Evolutionary conservation across 92 coral and sea anemone genomes (phyloP).

Genomic region (Zoanthus sociatus): DNA sequence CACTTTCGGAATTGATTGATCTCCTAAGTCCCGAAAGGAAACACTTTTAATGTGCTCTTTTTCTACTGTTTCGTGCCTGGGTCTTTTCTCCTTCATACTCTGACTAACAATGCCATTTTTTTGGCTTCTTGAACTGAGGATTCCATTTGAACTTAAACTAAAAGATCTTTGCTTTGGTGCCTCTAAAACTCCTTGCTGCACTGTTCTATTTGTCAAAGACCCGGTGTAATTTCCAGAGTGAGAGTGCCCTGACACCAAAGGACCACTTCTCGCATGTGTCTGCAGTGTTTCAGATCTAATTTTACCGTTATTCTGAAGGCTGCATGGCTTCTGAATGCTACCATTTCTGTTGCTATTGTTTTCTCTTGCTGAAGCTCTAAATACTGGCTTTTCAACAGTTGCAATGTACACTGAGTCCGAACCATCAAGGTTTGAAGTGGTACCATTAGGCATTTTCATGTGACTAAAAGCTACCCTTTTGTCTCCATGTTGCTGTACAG

Average conservation of each 20-base stretch:
- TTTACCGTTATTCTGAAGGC: neutral
- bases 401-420: conserved; percentile 16
- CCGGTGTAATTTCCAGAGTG: neutral
- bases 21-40: conserved; percentile 17
- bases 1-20: neutral
- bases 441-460: conserved; percentile 42
- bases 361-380: neutral
- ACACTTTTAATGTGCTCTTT: conserved; percentile 28
- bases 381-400: neutral
- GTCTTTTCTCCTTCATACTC: neutral
- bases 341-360: neutral
- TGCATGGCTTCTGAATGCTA: neutral
- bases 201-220: no score
- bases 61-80: conserved; percentile 10
- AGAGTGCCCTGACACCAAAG: neutral
- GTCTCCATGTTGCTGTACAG: conserved; percentile 20
- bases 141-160: conserved; percentile 19
- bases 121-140: conserved; percentile 7
- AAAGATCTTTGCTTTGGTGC: conserved; percentile 2
- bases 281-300: conserved; percentile 17
- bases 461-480: conserved; percentile 36
- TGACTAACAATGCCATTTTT: conserved; percentile 12
- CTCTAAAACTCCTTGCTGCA: conserved; percentile 10
- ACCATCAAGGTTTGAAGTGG: conserved; percentile 7
- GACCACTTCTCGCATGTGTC: neutral